A percentile compares a stretch with the other conserved stretches of the same genome.
phyloP scores from a whole-genome alignment of 2,113 vertebrate species.

The Scartelaos histophorus region DNA sequence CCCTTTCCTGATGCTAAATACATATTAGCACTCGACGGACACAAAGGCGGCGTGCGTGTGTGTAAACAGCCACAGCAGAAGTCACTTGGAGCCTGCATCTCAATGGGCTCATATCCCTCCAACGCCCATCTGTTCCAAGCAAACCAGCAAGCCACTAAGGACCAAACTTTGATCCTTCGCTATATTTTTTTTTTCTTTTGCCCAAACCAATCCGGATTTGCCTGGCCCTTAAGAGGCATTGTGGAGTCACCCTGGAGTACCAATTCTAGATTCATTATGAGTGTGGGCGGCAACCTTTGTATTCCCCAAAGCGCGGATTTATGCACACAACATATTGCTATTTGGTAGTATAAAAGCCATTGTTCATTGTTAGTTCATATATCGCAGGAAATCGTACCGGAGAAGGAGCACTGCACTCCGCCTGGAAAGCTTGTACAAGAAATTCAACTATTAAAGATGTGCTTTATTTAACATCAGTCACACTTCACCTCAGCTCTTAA shows the following conservation, averaged over 20 bases:
- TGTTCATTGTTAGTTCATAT: constrained; percentile 74
- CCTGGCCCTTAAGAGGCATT: constrained; percentile 75
- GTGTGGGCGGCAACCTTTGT: constrained; percentile 76
- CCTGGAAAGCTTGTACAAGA: constrained; percentile 39
- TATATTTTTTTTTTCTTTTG: constrained; percentile 69
- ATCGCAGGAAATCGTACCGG: constrained; percentile 56
- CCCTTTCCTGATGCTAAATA: constrained; percentile 57
- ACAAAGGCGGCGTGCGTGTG: constrained; percentile 75
- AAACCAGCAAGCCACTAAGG: constrained; percentile 76
- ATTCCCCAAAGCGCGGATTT: constrained; percentile 76
- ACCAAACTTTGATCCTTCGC: constrained; percentile 80
- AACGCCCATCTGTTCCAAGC: constrained; percentile 81
- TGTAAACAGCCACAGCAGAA: constrained; percentile 73
- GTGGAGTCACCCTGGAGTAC: constrained; percentile 71
- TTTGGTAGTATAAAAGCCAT: constrained; percentile 75
- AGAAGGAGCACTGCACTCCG: constrained; percentile 37
- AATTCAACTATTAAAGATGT: constrained; percentile 52
- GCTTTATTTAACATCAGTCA: constrained; percentile 42
- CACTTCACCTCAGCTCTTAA: constrained; percentile 50
- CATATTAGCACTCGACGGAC: constrained; percentile 66
- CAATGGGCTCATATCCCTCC: constrained; percentile 77
- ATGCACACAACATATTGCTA: constrained; percentile 76
- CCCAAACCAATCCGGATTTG: constrained; percentile 78
- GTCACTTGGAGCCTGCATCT: constrained; percentile 81
- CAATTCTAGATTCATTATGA: constrained; percentile 80